phyloP scores from a whole-genome alignment of 2,113 vertebrate species.

The Callospermophilus lateralis region DNA sequence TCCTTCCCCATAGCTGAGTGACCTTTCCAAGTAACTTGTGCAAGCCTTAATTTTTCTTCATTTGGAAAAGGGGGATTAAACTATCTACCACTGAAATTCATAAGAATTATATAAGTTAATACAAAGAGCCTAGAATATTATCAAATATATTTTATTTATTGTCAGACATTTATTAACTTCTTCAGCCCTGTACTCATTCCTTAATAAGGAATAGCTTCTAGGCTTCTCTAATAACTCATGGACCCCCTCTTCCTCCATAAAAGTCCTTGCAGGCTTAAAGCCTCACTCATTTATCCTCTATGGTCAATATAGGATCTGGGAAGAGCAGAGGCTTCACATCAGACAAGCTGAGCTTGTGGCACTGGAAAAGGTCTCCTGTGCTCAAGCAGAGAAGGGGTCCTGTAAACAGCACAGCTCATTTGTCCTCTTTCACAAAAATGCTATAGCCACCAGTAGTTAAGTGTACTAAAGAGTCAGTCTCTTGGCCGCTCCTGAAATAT shows the following conservation, averaged over 20 bases:
- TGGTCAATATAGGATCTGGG: not conserved
- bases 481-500: not conserved
- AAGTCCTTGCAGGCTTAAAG: not conserved
- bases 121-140: not conserved
- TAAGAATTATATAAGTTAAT: slow-evolving; percentile 17
- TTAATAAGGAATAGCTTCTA: not conserved
- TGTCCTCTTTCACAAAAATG: not conserved
- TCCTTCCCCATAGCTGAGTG: not conserved
- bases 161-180: slow-evolving; percentile 21
- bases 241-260: not conserved
- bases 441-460: not conserved
- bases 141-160: not conserved
- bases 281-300: not conserved
- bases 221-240: not conserved
- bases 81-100: not conserved
- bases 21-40: not conserved
- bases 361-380: not conserved
- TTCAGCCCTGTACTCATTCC: not conserved
- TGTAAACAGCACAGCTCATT: not conserved
- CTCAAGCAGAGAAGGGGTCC: not conserved
- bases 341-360: not conserved
- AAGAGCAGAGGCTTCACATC: not conserved
- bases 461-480: not conserved
- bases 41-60: not conserved
- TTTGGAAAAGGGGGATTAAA: slow-evolving; percentile 57